These are phyloP conservation scores for Apantesis nais DNA, from an alignment of 2,888 invertebrate species.

Conservation along the genomic window DNA sequence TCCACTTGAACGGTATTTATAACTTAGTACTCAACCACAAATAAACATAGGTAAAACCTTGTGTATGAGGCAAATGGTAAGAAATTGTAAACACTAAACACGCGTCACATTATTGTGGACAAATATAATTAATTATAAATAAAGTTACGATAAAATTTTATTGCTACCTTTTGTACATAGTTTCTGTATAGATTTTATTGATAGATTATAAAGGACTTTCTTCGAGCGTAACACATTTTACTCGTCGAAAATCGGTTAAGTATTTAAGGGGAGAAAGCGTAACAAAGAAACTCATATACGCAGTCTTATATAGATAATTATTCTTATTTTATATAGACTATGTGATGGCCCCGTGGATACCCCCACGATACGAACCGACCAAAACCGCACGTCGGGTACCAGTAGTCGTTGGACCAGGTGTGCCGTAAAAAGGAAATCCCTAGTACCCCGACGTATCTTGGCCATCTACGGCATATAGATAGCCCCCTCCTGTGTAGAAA, in stretches of 20 bases:
- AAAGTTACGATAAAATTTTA: background rate
- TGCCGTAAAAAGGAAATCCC: too few species aligned
- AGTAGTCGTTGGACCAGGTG: too few species aligned
- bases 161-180: background rate
- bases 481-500: too few species aligned
- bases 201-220: background rate
- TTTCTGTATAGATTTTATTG: background rate
- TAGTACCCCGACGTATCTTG: too few species aligned
- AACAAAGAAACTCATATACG: background rate
- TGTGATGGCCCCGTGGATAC: too few species aligned
- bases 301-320: background rate
- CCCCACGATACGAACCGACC: too few species aligned
- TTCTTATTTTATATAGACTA: background rate
- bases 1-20: constrained; percentile 31
- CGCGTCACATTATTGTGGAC: background rate
- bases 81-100: background rate
- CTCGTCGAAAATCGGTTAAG: background rate
- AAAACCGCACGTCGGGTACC: too few species aligned
- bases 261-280: background rate
- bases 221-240: background rate
- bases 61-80: background rate
- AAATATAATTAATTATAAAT: background rate
- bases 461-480: too few species aligned
- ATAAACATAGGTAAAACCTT: background rate
- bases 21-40: constrained; percentile 11